phyloP scores from a whole-genome alignment of 2,113 vertebrate species.

The Nothoprocta perdicaria region DNA sequence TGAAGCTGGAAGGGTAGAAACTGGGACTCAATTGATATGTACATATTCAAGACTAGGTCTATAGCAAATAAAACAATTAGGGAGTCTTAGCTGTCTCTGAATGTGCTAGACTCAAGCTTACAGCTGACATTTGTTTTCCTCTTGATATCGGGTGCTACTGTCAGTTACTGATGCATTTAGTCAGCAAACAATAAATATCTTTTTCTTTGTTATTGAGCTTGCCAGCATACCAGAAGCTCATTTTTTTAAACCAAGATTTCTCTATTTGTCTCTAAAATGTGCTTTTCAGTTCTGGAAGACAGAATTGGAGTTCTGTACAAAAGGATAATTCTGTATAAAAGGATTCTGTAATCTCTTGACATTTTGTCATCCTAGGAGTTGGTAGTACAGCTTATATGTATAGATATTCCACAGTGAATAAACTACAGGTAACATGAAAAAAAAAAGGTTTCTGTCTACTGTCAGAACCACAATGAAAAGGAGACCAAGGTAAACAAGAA shows the following conservation, averaged over 20 bases:
- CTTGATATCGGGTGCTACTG: neutral
- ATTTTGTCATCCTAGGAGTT: conserved; percentile 6
- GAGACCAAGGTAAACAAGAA: neutral
- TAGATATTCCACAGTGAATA: neutral
- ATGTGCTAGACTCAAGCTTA: neutral
- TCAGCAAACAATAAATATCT: neutral
- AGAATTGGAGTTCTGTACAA: neutral
- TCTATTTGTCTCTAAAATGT: conserved; percentile 44
- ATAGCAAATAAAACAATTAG: neutral
- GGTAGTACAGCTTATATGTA: neutral
- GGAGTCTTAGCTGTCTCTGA: neutral
- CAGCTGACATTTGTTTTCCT: neutral
- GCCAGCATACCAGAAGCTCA: conserved; percentile 10
- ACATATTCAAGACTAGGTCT: neutral
- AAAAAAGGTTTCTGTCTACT: neutral
- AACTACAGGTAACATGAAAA: neutral
- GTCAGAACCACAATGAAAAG: neutral
- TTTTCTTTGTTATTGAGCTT: neutral
- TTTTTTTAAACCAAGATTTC: conserved; percentile 37
- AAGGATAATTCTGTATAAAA: no score
- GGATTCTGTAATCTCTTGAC: neutral
- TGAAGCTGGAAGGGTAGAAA: neutral
- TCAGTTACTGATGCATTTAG: neutral
- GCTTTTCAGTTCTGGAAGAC: conserved; percentile 21
- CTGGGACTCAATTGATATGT: neutral